phyloP scores from a whole-genome alignment of 2,888 invertebrate species.

The Fragum whitleyi region DNA sequence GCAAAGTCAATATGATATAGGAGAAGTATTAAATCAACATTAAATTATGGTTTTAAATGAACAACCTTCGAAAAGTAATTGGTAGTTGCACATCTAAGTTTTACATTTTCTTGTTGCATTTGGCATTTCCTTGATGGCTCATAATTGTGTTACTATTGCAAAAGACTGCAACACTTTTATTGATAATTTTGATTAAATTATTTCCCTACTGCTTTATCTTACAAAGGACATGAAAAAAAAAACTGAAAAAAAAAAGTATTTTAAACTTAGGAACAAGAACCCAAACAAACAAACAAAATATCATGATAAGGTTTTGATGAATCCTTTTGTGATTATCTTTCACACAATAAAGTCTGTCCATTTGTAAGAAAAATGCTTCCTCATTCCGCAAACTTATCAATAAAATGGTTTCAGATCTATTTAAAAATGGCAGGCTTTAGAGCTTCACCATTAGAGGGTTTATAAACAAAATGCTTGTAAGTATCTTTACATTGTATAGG shows the following conservation, averaged over 20 bases:
- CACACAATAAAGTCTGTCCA: too few relatives aligned
- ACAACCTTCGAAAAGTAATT: too few relatives aligned
- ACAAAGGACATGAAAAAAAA: background rate
- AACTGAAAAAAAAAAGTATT: background rate
- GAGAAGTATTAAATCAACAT: too few relatives aligned
- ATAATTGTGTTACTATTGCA: background rate
- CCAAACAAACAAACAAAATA: too few relatives aligned
- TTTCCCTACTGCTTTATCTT: background rate
- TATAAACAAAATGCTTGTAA: background rate
- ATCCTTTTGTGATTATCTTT: too few relatives aligned
- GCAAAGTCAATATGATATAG: too few relatives aligned
- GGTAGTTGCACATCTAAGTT: too few relatives aligned
- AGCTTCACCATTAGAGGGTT: constrained; percentile 3
- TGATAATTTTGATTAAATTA: constrained; percentile 19
- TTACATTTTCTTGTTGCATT: too few relatives aligned
- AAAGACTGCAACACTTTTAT: background rate
- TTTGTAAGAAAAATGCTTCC: background rate
- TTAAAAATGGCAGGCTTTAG: constrained; percentile 10
- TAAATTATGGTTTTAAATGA: too few relatives aligned
- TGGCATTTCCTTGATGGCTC: too few relatives aligned
- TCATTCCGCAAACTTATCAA: background rate
- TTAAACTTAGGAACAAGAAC: background rate
- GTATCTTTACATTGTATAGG: background rate
- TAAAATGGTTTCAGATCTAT: background rate
- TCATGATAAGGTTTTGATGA: too few relatives aligned